These are phyloP conservation scores for Carcina quercana DNA, from an alignment of 2,888 invertebrate genomes.

Conservation along the genomic window DNA sequence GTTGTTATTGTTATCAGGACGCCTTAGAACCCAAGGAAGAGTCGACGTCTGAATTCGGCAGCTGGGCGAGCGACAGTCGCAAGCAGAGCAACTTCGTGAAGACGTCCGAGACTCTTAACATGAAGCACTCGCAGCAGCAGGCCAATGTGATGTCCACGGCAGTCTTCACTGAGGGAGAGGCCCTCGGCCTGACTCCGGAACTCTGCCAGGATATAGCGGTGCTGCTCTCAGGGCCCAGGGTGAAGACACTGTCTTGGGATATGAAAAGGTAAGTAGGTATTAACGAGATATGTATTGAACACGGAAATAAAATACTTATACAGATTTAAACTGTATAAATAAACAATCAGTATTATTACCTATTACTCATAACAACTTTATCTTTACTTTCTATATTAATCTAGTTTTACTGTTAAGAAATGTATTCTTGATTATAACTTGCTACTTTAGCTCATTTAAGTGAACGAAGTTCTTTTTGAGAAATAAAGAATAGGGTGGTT, in stretches of 20 bases:
- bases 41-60: slow-evolving; percentile 45
- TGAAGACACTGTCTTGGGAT: slow-evolving; percentile 82
- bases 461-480: too few species aligned
- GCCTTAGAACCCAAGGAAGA: slow-evolving; percentile 30
- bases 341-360: too few species aligned
- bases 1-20: too few species aligned
- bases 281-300: slow-evolving; percentile 2
- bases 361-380: too few species aligned
- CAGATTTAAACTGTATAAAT: too few species aligned
- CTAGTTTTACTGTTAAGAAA: too few species aligned
- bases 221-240: slow-evolving; percentile 80
- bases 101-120: slow-evolving; percentile 57
- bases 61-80: slow-evolving; percentile 63
- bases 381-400: too few species aligned
- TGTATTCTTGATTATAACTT: too few species aligned
- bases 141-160: slow-evolving; percentile 75
- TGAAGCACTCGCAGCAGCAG: slow-evolving; percentile 49
- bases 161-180: slow-evolving; percentile 75
- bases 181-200: slow-evolving; percentile 77
- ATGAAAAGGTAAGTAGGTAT: slow-evolving; percentile 57
- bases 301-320: too few species aligned
- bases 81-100: slow-evolving; percentile 66
- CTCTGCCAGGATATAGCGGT: slow-evolving; percentile 82
- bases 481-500: too few species aligned
- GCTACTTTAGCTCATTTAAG: too few species aligned